Conservation (phyloP, 2,113 vertebrate species). For the Pyxicephalus adspersus region DNA sequence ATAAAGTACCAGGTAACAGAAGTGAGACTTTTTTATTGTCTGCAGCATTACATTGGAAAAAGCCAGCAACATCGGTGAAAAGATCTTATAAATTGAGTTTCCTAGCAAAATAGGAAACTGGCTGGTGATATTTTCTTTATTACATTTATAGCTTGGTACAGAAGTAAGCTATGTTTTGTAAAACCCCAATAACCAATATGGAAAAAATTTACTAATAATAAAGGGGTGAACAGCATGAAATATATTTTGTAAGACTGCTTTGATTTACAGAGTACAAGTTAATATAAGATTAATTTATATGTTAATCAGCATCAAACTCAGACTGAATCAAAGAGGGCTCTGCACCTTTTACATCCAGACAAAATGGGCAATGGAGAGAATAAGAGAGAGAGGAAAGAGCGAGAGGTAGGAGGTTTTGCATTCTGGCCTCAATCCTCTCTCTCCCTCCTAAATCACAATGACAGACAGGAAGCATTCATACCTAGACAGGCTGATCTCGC, state of each 20-base stretch:
- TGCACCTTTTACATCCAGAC: constrained; percentile 80
- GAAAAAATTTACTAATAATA: background rate
- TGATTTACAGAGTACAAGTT: no score
- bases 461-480: constrained; percentile 87
- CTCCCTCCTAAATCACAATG: constrained; percentile 79
- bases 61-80: no score
- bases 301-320: background rate
- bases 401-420: constrained; percentile 67
- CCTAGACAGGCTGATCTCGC: constrained; percentile 99
- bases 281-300: background rate
- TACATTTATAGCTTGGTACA: background rate
- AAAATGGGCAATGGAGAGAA: constrained; percentile 68
- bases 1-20: no score
- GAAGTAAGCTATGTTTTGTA: background rate
- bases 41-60: no score
- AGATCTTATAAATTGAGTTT: no score
- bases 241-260: background rate
- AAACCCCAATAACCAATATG: background rate
- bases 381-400: constrained; percentile 62
- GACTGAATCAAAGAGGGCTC: constrained; percentile 38
- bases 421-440: constrained; percentile 39
- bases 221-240: background rate
- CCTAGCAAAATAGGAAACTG: no score
- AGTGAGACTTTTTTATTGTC: no score
- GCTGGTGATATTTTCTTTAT: background rate